Evolutionary conservation across 2,113 vertebrate species (phyloP).

Genomic region (Paratilapia polleni): DNA sequence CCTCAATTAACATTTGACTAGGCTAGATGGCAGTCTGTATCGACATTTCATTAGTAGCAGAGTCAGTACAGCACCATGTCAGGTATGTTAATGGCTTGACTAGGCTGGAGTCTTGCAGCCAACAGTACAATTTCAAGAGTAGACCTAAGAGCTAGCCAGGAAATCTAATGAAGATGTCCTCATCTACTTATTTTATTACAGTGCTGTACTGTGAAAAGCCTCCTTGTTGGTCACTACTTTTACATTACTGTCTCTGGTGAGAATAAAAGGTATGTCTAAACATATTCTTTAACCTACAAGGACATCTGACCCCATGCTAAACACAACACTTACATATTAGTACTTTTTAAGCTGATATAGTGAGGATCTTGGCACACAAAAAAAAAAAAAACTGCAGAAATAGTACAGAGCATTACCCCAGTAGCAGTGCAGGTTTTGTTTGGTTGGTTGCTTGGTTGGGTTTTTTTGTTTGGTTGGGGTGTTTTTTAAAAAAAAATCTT

Average conservation of each 20-base stretch:
- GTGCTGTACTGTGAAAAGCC: neutral
- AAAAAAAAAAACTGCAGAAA: neutral
- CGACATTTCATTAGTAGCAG: conserved; percentile 71
- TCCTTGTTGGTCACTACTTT: neutral
- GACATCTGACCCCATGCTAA: neutral
- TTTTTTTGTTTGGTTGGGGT: too few species aligned
- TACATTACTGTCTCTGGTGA: neutral
- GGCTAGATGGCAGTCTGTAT: conserved; percentile 61
- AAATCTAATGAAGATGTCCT: conserved; percentile 37
- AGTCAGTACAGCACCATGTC: conserved; percentile 45
- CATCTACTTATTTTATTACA: conserved; percentile 21
- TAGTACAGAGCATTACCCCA: neutral
- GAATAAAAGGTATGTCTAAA: neutral
- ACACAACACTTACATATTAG: neutral
- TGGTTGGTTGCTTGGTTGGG: too few species aligned
- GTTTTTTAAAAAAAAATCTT: too few species aligned
- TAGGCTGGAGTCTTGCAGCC: conserved; percentile 32
- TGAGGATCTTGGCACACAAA: neutral
- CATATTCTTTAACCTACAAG: neutral
- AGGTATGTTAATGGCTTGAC: conserved; percentile 65
- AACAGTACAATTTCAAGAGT: conserved; percentile 30
- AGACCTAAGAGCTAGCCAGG: conserved; percentile 4
- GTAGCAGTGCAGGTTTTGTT: neutral
- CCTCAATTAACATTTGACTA: conserved; percentile 74
- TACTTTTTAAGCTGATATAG: conserved; percentile 2